phyloP scores from a whole-genome alignment of 1,140 invertebrate species.

The Penaeus japonicus region DNA sequence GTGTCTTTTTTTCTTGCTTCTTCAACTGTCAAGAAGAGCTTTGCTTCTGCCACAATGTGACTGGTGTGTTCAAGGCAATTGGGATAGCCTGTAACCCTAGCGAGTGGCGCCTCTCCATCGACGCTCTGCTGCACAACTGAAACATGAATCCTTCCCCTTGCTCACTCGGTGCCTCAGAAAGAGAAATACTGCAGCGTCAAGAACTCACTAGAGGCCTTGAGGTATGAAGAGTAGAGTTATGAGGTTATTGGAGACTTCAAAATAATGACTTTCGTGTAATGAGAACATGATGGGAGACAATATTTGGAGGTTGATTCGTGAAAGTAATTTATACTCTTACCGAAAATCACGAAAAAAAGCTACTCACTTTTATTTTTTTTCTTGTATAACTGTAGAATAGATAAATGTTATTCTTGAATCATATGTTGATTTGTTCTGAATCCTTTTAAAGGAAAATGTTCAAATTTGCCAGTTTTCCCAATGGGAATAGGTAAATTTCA shows the following conservation, averaged over 20 bases:
- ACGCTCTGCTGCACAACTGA: constrained; percentile 62
- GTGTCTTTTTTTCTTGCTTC: constrained; percentile 40
- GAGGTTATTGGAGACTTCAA: constrained; percentile 63
- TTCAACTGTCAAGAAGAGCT: constrained; percentile 59
- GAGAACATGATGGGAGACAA: constrained; percentile 14
- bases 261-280: constrained; percentile 59
- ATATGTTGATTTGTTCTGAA: background rate
- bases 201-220: constrained; percentile 61
- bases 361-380: background rate
- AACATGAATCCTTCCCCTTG: constrained; percentile 62
- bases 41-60: constrained; percentile 60
- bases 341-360: constrained; percentile 3
- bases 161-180: constrained; percentile 62
- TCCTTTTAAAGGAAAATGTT: background rate
- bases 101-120: constrained; percentile 27
- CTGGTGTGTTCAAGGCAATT: constrained; percentile 60
- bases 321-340: constrained; percentile 10
- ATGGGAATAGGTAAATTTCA: background rate
- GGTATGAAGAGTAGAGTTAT: constrained; percentile 62
- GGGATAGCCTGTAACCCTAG: constrained; percentile 53
- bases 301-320: constrained; percentile 18
- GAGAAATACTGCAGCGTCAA: constrained; percentile 62
- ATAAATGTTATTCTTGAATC: no score
- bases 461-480: background rate
- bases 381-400: background rate